Evolutionary conservation across 2,113 vertebrate genomes (phyloP).

Genomic region (Plecotus auritus): DNA sequence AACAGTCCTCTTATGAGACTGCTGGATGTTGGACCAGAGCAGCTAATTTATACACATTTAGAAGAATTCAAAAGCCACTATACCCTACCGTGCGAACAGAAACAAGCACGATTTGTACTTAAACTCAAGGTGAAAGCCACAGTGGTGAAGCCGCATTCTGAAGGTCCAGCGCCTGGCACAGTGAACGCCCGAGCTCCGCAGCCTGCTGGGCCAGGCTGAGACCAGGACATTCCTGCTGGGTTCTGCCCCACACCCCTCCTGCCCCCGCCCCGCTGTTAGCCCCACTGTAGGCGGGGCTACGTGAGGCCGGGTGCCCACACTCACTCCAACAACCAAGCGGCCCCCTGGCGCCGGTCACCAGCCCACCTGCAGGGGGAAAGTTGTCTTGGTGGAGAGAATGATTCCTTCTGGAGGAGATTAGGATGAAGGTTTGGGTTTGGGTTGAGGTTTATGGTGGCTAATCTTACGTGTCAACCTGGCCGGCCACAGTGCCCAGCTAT

Average conservation of each 20-base stretch:
- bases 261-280: not conserved
- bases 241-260: not conserved
- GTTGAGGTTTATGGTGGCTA: not conserved
- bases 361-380: not conserved
- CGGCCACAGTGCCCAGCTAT: no score
- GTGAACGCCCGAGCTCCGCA: not conserved
- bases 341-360: not conserved
- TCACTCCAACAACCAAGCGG: not conserved
- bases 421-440: not conserved
- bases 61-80: slow-evolving; percentile 20
- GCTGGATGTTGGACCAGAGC: slow-evolving; percentile 1
- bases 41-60: slow-evolving; percentile 33
- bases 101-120: not conserved
- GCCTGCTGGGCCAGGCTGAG: not conserved
- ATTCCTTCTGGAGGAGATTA: not conserved
- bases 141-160: not conserved
- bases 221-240: no score
- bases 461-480: not conserved
- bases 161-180: not conserved
- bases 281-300: not conserved
- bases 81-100: not conserved
- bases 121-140: not conserved
- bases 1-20: slow-evolving; percentile 11
- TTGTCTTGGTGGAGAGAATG: not conserved
- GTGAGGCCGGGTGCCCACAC: fast-evolving